Evolutionary conservation across 2,113 vertebrate species (phyloP), one percentile per base, ranked within the genome.

Genomic region (Bucco capensis): DNA sequence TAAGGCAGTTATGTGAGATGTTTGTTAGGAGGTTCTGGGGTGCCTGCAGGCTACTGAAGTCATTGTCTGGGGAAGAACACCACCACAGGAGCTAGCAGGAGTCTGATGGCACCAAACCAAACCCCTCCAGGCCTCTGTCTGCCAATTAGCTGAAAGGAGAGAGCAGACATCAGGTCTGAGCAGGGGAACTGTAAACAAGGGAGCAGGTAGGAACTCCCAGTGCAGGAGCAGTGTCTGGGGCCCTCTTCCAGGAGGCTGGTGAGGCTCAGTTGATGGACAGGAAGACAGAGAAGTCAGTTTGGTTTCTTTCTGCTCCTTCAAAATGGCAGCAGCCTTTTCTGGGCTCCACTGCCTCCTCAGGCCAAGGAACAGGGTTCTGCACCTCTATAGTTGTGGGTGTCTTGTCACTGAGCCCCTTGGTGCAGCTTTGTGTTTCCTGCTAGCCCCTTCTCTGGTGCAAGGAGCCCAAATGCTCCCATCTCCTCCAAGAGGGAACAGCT

Each of bases 11-110:
- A 93, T 46, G 67, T 67, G 90, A 84, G 93, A 94, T 89, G 92
- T 95, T 94, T 96, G 90, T 94, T 78, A 65, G 93, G 89, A 93
- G 92, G 74, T 89, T 96, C 93, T 93, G 92, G 78, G 90, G 79
- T 96, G 93, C 93, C 96, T 2, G 1, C 49, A 85, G 93, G 96
- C 90, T 94, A 95, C 90, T 96, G 93, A 95, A 96, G 92, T 96
- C 93, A 96, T 92, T 96, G 95, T 96, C 92, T 96, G 84, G 93
- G 92, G 90, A 90, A 88, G 93, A 96, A 96, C 86, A 90, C 54
- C 33, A 82, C 83, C 15, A 24, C 83, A 1, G 18, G 81, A 94
- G 90, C 84, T 86, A 54, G n/a, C 81, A 89, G 90, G 88, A 96
- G 92, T 90, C 93, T 96, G 93, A 94, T 93, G 95, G 93, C 93